These are phyloP conservation scores for Oppia nitens DNA, from an alignment of 1,140 invertebrate genomes.

Conservation along the genomic window DNA sequence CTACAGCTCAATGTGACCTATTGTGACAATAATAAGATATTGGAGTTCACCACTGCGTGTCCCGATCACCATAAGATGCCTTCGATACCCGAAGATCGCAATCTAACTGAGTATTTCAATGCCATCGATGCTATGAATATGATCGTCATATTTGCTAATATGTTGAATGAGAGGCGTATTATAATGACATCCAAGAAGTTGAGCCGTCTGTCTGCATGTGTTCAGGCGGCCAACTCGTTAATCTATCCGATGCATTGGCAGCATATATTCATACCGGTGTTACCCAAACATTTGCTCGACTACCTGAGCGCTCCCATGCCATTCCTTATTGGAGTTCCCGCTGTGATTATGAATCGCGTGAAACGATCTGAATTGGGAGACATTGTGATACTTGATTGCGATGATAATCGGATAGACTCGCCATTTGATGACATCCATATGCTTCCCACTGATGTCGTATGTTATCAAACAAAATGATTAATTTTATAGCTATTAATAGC, in stretches of 20 bases:
- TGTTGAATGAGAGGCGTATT: conserved; percentile 78
- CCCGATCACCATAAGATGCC: conserved; percentile 63
- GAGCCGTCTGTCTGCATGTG: conserved; percentile 70
- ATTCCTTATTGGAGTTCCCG: conserved; percentile 79
- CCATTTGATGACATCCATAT: conserved; percentile 73
- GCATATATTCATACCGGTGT: conserved; percentile 86
- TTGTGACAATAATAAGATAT: conserved; percentile 25
- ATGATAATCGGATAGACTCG: conserved; percentile 60
- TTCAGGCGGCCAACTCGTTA: conserved; percentile 78
- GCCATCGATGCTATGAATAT: conserved; percentile 78
- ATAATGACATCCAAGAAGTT: conserved; percentile 71
- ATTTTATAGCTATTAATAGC: conserved; percentile 31
- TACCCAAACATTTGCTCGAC: conserved; percentile 69
- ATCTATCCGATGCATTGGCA: conserved; percentile 97
- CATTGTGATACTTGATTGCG: conserved; percentile 76
- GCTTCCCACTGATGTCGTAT: conserved; percentile 51
- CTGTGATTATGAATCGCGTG: conserved; percentile 55
- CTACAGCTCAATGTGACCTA: conserved; percentile 34
- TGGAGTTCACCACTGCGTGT: conserved; percentile 56
- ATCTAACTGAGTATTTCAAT: conserved; percentile 88
- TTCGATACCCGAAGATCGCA: conserved; percentile 86
- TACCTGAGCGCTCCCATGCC: conserved; percentile 84
- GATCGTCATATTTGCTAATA: conserved; percentile 81
- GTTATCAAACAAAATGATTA: conserved; percentile 13
- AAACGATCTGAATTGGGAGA: conserved; percentile 62